A percentile compares a stretch with the other conserved stretches of the same genome.
These are phyloP conservation scores for Pristis pectinata DNA, from an alignment of 2,797 vertebrate species.

Conservation along the genomic window DNA sequence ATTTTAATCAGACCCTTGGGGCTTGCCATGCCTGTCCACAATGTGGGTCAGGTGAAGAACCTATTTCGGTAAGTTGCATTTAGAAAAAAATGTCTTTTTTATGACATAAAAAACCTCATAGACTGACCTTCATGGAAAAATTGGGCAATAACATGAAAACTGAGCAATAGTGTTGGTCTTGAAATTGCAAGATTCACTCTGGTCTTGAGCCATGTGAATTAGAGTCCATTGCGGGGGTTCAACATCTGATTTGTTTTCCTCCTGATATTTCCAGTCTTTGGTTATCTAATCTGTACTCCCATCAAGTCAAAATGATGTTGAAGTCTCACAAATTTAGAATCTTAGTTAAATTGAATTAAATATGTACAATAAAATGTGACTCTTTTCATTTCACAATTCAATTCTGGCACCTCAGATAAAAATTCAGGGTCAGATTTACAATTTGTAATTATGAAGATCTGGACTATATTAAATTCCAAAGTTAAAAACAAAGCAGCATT, in stretches of 20 bases:
- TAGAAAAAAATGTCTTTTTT: neutral
- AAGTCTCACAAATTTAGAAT: neutral
- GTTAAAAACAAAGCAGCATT: neutral
- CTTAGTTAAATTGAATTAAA: neutral
- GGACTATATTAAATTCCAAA: neutral
- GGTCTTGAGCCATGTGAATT: neutral
- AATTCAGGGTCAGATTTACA: neutral
- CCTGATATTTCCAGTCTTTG: neutral
- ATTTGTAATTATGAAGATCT: neutral
- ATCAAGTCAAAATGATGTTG: neutral
- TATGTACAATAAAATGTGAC: neutral
- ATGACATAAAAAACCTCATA: neutral
- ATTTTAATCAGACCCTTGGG: conserved; percentile 88
- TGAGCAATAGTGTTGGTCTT: neutral
- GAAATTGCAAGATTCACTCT: neutral
- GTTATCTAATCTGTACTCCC: neutral
- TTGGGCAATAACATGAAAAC: too few relatives aligned
- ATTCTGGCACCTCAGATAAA: neutral
- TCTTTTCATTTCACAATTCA: neutral
- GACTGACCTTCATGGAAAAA: neutral
- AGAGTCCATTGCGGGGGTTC: neutral
- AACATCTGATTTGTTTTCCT: neutral
- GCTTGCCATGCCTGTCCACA: conserved; percentile 85
- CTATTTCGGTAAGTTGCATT: conserved; percentile 44
- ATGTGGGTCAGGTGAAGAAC: conserved; percentile 87